phyloP scores from a whole-genome alignment of 1,140 invertebrate genomes.

The Panagrolaimus sp. region DNA sequence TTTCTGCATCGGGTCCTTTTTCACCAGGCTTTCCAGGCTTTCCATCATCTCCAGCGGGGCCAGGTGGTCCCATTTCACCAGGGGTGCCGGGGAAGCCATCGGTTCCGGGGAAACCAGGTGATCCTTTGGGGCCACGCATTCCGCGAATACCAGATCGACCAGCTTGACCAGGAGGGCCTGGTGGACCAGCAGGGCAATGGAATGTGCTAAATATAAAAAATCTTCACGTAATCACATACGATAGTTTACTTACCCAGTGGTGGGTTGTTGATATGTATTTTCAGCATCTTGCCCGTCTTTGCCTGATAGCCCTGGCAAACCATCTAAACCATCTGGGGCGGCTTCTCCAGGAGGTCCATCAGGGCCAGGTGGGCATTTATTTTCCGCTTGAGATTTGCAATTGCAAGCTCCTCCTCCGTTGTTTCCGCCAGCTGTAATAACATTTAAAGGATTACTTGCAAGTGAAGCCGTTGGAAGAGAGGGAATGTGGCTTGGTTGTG shows the following conservation, averaged over 20 bases:
- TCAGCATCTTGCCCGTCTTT: constrained; percentile 34
- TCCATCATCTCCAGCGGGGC: constrained; percentile 25
- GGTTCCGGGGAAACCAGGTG: constrained; percentile 41
- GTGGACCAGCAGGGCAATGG: constrained; percentile 36
- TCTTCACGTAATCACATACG: constrained; percentile 26
- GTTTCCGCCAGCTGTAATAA: neutral
- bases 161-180: constrained; percentile 30
- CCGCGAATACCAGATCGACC: constrained; percentile 40
- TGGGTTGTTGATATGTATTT: constrained; percentile 22
- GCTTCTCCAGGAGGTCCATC: constrained; percentile 29
- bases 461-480: neutral
- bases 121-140: constrained; percentile 42
- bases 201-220: neutral
- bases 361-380: constrained; percentile 34
- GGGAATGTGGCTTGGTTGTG: neutral
- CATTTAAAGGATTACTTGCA: neutral
- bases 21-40: constrained; percentile 21
- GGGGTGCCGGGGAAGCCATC: constrained; percentile 26
- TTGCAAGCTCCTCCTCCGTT: constrained; percentile 1
- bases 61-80: constrained; percentile 25
- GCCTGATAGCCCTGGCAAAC: constrained; percentile 23
- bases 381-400: constrained; percentile 13
- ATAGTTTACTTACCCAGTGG: constrained; percentile 45
- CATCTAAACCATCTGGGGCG: constrained; percentile 22
- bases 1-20: constrained; percentile 25